Conservation (phyloP, 37 sponge, comb jelly and placozoan genomes). For the Diacarnus erythraeanus region DNA sequence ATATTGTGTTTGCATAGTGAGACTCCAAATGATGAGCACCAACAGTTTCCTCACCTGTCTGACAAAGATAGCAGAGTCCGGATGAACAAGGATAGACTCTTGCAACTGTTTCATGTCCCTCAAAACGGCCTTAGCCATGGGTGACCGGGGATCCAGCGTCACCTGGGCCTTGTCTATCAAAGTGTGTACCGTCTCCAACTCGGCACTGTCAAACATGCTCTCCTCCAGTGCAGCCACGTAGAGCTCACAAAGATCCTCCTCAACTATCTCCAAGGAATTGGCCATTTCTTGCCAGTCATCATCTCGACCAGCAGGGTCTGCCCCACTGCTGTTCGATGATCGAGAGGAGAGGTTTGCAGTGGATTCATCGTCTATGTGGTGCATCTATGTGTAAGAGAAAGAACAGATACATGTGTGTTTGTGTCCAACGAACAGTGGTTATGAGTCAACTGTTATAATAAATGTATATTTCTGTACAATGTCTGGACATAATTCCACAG, state of each 20-base stretch:
- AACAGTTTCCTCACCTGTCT: slow-evolving; percentile 57
- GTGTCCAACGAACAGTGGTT: too few relatives aligned
- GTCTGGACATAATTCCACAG: too few relatives aligned
- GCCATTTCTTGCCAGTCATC: slow-evolving; percentile 36
- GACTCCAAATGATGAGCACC: too few relatives aligned
- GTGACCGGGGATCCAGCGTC: slow-evolving; percentile 68
- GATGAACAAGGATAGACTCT: slow-evolving; percentile 73
- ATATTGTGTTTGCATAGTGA: too few relatives aligned
- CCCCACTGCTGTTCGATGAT: neutral
- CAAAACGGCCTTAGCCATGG: slow-evolving; percentile 74
- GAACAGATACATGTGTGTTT: too few relatives aligned
- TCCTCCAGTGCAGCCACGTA: slow-evolving; percentile 73
- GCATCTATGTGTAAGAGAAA: too few relatives aligned
- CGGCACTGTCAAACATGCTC: slow-evolving; percentile 59
- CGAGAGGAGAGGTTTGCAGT: neutral
- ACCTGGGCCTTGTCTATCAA: slow-evolving; percentile 30
- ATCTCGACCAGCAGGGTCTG: neutral
- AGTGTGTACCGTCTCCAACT: slow-evolving; percentile 41
- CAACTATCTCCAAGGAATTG: slow-evolving; percentile 8
- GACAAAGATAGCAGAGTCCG: slow-evolving; percentile 81
- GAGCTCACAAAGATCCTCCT: slow-evolving; percentile 34
- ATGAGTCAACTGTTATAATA: too few relatives aligned
- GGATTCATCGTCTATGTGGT: too few relatives aligned
- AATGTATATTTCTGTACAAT: too few relatives aligned
- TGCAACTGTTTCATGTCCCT: slow-evolving; percentile 75